These are phyloP conservation scores for Drosophila conformis DNA, from an alignment of 2,888 invertebrate genomes.

Conservation along the genomic window DNA sequence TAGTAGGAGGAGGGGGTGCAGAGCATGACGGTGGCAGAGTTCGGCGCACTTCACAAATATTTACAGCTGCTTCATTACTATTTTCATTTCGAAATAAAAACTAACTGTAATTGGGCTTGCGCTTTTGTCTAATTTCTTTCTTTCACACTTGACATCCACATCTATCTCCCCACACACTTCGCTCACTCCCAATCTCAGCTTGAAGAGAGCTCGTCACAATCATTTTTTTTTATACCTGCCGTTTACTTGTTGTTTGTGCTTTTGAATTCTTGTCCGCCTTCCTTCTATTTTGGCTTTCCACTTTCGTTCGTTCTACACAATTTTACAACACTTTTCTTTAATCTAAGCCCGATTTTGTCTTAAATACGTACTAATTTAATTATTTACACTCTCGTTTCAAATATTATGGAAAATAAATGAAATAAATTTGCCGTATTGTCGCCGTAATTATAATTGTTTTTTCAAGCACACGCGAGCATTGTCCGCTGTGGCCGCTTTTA, in stretches of 20 bases:
- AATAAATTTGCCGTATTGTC: constrained; percentile 56
- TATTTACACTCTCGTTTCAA: constrained; percentile 38
- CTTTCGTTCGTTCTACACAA: constrained; percentile 59
- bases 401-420: constrained; percentile 42
- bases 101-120: constrained; percentile 67
- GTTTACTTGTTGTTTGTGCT: constrained; percentile 62
- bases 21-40: neutral
- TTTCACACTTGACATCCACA: constrained; percentile 61
- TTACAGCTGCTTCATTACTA: constrained; percentile 22
- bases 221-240: constrained; percentile 61
- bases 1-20: neutral
- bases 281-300: constrained; percentile 56
- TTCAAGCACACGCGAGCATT: constrained; percentile 68
- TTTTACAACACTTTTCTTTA: constrained; percentile 65
- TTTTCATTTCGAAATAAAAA: constrained; percentile 58
- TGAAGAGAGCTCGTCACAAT: constrained; percentile 31
- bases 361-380: constrained; percentile 16
- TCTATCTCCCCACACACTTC: constrained; percentile 38
- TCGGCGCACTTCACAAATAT: constrained; percentile 36
- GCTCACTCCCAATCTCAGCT: constrained; percentile 47
- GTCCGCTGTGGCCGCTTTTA: constrained; percentile 66
- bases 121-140: constrained; percentile 49
- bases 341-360: constrained; percentile 25
- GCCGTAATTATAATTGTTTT: constrained; percentile 45
- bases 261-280: constrained; percentile 60